phyloP scores from a whole-genome alignment of 2,113 vertebrate species.

The Hystrix cristata region DNA sequence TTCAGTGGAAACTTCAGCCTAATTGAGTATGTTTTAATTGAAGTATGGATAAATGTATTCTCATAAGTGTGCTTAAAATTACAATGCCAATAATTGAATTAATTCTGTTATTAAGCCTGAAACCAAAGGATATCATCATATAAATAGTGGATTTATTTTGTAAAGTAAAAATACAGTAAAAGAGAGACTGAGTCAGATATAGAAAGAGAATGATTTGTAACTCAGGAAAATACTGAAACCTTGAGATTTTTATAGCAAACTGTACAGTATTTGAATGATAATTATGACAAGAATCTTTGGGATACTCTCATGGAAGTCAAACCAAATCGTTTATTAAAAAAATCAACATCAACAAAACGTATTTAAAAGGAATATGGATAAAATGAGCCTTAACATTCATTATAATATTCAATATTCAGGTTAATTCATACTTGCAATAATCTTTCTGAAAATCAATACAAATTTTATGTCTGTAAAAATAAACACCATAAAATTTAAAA shows the following conservation, averaged over 20 bases:
- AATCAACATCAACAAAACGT: background rate
- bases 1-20: background rate
- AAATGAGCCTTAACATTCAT: background rate
- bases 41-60: background rate
- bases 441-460: background rate
- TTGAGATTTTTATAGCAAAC: background rate
- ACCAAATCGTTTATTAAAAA: background rate
- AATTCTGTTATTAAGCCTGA: background rate
- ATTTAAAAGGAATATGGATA: background rate
- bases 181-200: background rate
- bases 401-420: conserved; percentile 17
- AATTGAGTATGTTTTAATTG: background rate
- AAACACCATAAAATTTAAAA: conserved; percentile 37
- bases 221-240: background rate
- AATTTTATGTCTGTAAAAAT: background rate
- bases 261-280: background rate
- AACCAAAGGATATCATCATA: background rate
- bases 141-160: background rate
- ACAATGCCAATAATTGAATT: background rate
- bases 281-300: background rate
- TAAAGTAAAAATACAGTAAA: background rate
- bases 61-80: background rate
- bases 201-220: background rate
- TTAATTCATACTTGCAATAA: background rate
- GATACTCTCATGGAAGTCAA: background rate